These are phyloP conservation scores for Orycteropus afer DNA, from an alignment of 2,113 vertebrate genomes.

Conservation along the genomic window DNA sequence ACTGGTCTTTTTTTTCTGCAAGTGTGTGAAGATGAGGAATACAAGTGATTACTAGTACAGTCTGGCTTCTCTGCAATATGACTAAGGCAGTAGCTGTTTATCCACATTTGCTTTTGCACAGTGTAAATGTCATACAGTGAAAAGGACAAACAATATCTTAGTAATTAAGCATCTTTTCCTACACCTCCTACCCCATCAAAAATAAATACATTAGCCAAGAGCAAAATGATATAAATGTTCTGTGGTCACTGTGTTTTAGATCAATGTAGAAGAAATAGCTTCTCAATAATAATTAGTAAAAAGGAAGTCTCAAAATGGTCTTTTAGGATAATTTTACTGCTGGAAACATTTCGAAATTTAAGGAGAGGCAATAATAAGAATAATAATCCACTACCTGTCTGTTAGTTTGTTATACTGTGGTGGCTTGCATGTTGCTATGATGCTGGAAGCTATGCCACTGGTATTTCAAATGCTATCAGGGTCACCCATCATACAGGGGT, in stretches of 20 bases:
- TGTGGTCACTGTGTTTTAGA: not conserved
- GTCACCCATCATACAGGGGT: no score
- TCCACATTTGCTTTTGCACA: not conserved
- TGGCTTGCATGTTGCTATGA: no score
- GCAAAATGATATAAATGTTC: not conserved
- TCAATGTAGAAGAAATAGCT: not conserved
- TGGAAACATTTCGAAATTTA: constrained; percentile 36
- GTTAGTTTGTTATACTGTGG: no score
- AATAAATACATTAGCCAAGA: not conserved
- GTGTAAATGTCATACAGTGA: not conserved
- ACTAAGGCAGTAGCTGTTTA: not conserved
- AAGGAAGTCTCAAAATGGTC: not conserved
- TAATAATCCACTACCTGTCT: no score
- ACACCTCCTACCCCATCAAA: not conserved
- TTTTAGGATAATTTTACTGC: not conserved
- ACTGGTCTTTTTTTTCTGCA: rapidly evolving
- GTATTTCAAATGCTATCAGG: no score
- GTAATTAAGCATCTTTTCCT: not conserved
- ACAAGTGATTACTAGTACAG: not conserved
- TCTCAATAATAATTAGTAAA: not conserved
- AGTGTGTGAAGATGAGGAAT: not conserved
- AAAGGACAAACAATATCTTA: not conserved
- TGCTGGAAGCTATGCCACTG: no score
- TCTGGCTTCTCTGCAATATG: not conserved
- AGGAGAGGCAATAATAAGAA: not conserved